Evolutionary conservation across 2,888 invertebrate species (phyloP).

Genomic region (Cerastis rubricosa): DNA sequence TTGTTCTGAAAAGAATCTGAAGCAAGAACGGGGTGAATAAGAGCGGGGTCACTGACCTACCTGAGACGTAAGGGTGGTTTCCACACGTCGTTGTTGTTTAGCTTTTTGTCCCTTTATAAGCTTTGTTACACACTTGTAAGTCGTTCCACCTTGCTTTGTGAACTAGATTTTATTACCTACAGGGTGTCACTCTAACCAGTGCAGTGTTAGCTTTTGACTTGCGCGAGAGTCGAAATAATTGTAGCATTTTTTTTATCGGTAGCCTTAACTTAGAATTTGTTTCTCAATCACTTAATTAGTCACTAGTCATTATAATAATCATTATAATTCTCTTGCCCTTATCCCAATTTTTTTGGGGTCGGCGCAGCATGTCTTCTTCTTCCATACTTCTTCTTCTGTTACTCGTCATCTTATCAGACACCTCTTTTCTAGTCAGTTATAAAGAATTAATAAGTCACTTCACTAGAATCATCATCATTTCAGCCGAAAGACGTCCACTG

Average conservation of each 20-base stretch:
- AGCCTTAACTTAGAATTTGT: not conserved
- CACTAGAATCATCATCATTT: too few species aligned
- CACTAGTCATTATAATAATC: too few species aligned
- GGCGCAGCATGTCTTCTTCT: too few species aligned
- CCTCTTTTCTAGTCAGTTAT: too few species aligned
- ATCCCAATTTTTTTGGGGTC: too few species aligned
- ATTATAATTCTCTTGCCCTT: too few species aligned
- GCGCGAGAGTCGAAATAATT: not conserved
- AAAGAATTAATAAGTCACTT: too few species aligned
- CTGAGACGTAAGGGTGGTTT: constrained; percentile 77
- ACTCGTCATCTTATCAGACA: too few species aligned
- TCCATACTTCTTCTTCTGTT: too few species aligned
- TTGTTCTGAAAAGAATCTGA: constrained; percentile 64
- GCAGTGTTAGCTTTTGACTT: not conserved
- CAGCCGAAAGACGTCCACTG: too few species aligned
- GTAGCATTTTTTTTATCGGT: not conserved
- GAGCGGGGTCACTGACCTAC: constrained; percentile 78
- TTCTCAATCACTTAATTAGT: not conserved
- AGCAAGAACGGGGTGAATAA: constrained; percentile 67
- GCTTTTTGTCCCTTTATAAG: constrained; percentile 79
- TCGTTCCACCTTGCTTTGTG: constrained; percentile 78
- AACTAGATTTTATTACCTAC: constrained; percentile 74
- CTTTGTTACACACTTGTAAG: constrained; percentile 85
- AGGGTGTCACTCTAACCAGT: constrained; percentile 63
- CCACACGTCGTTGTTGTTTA: constrained; percentile 78